Base-by-base conservation (phyloP, 2,888 invertebrate species). In the Aleiodes leptofemur region DNA sequence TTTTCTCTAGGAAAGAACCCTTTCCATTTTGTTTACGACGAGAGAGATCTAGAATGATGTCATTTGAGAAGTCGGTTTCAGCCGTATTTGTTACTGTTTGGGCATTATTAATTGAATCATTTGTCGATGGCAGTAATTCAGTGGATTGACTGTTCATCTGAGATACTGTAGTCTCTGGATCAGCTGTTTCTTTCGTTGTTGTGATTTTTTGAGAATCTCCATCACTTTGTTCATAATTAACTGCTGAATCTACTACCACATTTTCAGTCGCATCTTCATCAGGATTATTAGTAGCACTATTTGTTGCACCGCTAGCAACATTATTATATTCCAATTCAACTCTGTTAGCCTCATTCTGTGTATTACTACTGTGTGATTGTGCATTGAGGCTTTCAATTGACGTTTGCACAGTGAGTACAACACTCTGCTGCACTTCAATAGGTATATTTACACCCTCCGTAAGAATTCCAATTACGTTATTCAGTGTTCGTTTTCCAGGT, bases 371-470 rank as follows among this genome's bases (percentile, higher is more conserved):
- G 50, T 59, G 57, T n/a, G 55, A 70, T 34, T 81, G 83, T 3
- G 83, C 70, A 66, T 76, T 82, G 14, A 70, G 64, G 31, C 74
- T 80, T 13, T 88, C 87, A 1, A 85, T 16, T 4, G 82, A 82
- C 3, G 87, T 86, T 72, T 89, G 89, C 2, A 86, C 85, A 0
- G 87, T 86, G 4, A 88, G 81, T 0, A 88, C 86, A 1, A 87
- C 84, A 68, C 84, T 88, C 31, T 87, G 87, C 16, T 86, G 87
- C 0, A 82, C 79, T 29, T 88, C 88, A 0, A 84, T 79, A 0
- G 89, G 87, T 5, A 89, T 88, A 72, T 89, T 89, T 9, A 88
- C 86, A 0, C 88, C 89, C 57, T 89, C 89, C 0, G 89, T 89
- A 0, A 89, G 79, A 68, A 89, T 89, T 4, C 89, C 89, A 7